These are phyloP conservation scores for Nomada fucata DNA, from an alignment of 2,888 invertebrate species.

Conservation along the genomic window DNA sequence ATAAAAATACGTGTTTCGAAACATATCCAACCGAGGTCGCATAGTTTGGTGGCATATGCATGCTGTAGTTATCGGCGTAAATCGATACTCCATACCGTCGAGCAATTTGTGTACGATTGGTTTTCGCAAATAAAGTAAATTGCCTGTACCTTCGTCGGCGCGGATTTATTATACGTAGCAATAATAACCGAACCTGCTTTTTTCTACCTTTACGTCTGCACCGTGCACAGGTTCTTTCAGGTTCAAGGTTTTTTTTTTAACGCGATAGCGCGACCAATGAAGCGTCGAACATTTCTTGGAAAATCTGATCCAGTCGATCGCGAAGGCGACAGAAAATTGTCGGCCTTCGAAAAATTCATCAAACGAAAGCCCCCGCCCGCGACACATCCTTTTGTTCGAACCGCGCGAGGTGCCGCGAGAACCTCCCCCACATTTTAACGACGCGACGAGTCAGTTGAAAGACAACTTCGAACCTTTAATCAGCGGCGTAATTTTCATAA, in stretches of 20 bases:
- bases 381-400: not conserved
- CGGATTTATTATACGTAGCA: not conserved
- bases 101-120: slow-evolving; percentile 24
- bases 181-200: not conserved
- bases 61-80: not conserved
- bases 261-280: too few species aligned
- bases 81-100: slow-evolving; percentile 11
- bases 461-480: slow-evolving; percentile 7
- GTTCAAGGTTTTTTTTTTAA: too few species aligned
- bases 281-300: too few species aligned
- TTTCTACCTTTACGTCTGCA: not conserved
- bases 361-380: not conserved
- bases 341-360: not conserved
- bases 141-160: slow-evolving; percentile 4
- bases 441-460: slow-evolving; percentile 6
- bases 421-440: not conserved
- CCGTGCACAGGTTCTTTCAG: too few species aligned
- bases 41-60: not conserved
- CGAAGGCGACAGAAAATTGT: not conserved
- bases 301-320: too few species aligned
- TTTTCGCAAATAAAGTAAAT: slow-evolving; percentile 14
- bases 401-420: not conserved
- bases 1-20: slow-evolving; percentile 4
- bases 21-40: not conserved
- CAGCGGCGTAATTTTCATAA: slow-evolving; percentile 4